Conservation (phyloP, 2,113 vertebrate genomes). For the Pantherophis guttatus region DNA sequence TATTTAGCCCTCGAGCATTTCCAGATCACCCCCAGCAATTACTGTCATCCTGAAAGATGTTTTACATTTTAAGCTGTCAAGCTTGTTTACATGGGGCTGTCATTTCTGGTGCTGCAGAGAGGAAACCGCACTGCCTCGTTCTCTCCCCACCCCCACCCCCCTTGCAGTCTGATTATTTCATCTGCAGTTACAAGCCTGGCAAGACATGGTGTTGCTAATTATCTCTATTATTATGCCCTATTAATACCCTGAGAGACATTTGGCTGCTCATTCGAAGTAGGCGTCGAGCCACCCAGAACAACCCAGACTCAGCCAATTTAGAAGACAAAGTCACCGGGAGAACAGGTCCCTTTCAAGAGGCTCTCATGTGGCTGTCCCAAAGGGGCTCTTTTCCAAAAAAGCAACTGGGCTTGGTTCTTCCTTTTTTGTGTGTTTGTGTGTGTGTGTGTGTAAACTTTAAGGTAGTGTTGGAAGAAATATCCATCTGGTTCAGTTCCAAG, state of each 20-base stretch:
- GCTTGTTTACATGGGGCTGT: slow-evolving; percentile 25
- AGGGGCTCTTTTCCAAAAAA: background rate
- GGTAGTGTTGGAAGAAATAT: too few species aligned
- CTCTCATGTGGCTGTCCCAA: background rate
- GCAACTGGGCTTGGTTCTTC: background rate
- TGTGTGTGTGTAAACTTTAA: background rate
- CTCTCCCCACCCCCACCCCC: background rate
- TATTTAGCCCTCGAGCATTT: background rate
- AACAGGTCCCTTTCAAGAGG: background rate
- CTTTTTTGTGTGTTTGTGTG: background rate
- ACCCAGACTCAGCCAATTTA: background rate
- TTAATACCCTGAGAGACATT: background rate
- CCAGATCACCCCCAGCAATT: background rate
- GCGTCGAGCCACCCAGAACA: background rate
- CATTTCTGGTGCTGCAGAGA: slow-evolving; percentile 29
- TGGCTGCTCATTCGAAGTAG: background rate
- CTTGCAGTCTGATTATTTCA: slow-evolving; percentile 23
- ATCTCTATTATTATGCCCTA: accelerated
- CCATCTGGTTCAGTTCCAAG: too few species aligned
- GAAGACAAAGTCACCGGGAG: background rate
- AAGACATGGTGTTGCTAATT: background rate
- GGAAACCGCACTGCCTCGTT: slow-evolving; percentile 14
- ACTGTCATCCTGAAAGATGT: slow-evolving; percentile 49
- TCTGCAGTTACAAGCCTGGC: background rate
- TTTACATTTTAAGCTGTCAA: slow-evolving; percentile 58